Conservation (phyloP, 2,888 invertebrate species). For the Sialis lutaria region DNA sequence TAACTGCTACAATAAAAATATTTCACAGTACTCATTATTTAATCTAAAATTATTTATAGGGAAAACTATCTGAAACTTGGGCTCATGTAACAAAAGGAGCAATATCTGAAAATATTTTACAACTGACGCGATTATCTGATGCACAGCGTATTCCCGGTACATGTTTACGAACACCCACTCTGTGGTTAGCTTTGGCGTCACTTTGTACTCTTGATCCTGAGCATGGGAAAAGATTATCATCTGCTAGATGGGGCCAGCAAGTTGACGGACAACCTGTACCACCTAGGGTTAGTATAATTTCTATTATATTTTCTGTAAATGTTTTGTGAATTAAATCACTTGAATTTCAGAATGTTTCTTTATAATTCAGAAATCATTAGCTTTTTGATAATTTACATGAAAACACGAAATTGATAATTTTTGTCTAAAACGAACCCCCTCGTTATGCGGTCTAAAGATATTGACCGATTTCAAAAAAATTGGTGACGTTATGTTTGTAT, state of each 20-base stretch:
- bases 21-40: not conserved
- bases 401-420: too few relatives aligned
- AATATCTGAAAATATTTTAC: conserved; percentile 70
- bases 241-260: conserved; percentile 24
- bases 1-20: conserved; percentile 25
- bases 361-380: not conserved
- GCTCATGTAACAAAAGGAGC: conserved; percentile 73
- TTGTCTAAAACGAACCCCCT: too few relatives aligned
- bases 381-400: too few relatives aligned
- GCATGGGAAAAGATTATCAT: conserved; percentile 67
- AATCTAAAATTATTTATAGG: conserved; percentile 32
- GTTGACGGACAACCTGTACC: conserved; percentile 17
- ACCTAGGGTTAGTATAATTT: conserved; percentile 15
- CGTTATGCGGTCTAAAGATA: too few relatives aligned
- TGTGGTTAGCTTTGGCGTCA: conserved; percentile 88
- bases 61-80: conserved; percentile 74
- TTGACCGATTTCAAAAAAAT: too few relatives aligned
- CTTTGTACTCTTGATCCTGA: conserved; percentile 84
- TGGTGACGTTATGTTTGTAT: too few relatives aligned
- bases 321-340: not conserved
- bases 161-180: conserved; percentile 66
- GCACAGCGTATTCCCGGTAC: conserved; percentile 52
- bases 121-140: conserved; percentile 66
- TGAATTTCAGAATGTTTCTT: not conserved
- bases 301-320: not conserved